Evolutionary conservation across 2,888 invertebrate genomes (phyloP).

Genomic region (Chymomyza caudatula): DNA sequence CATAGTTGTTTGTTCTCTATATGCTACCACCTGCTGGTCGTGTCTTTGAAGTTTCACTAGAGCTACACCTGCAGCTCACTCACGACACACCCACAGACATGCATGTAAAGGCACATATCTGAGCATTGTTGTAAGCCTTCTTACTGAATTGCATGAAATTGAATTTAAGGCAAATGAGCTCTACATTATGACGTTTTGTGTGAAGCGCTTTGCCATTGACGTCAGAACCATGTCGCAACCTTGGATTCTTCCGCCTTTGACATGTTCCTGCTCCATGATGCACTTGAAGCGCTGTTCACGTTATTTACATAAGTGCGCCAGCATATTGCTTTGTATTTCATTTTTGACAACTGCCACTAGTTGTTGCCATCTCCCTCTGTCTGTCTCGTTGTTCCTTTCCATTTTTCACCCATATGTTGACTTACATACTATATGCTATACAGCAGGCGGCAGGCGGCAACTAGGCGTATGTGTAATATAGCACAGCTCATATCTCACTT

Average conservation of each 20-base stretch:
- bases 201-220: constrained; percentile 50
- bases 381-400: background rate
- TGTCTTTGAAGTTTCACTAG: constrained; percentile 6
- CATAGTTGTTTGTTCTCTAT: background rate
- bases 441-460: background rate
- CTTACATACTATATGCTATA: too few species aligned
- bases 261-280: background rate
- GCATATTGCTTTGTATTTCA: background rate
- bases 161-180: constrained; percentile 68
- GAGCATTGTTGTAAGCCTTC: constrained; percentile 56
- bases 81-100: background rate
- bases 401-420: too few species aligned
- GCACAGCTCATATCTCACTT: background rate
- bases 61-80: constrained; percentile 18
- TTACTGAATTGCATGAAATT: constrained; percentile 59
- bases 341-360: background rate
- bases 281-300: background rate
- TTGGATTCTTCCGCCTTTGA: background rate
- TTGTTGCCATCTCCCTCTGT: background rate
- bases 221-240: constrained; percentile 25
- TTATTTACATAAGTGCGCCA: background rate
- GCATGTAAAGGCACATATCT: background rate
- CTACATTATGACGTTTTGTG: constrained; percentile 68
- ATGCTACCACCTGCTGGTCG: background rate
- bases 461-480: background rate